Percentiles rank a stretch among this genome's conserved stretches.
Conservation (phyloP, 2,113 vertebrate genomes). For the Regulus satrapa region DNA sequence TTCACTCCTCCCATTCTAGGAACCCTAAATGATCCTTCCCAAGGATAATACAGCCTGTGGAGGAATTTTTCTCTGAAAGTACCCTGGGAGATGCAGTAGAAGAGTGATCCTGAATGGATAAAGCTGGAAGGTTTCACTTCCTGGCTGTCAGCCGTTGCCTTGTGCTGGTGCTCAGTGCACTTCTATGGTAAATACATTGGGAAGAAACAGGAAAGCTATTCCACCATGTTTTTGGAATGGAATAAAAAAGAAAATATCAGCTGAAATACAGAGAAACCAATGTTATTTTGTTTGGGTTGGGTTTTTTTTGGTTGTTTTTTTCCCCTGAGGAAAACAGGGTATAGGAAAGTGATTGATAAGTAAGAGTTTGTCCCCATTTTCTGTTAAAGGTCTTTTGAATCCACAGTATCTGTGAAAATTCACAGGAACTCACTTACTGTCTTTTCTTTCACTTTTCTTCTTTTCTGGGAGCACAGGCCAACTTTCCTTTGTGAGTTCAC, state of each 20-base stretch:
- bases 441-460: neutral
- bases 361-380: neutral
- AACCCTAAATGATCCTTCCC: neutral
- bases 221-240: neutral
- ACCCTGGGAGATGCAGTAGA: neutral
- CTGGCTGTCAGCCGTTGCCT: accelerated
- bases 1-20: neutral
- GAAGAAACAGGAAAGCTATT: neutral
- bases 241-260: neutral
- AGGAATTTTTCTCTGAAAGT: neutral
- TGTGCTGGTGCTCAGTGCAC: neutral
- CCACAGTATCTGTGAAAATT: neutral
- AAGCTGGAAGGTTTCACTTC: neutral
- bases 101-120: neutral
- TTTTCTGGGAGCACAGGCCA: neutral
- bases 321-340: neutral
- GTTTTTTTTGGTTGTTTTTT: neutral
- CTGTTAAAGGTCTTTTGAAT: neutral
- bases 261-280: neutral
- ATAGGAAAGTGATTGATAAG: neutral
- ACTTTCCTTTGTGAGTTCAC: neutral
- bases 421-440: neutral
- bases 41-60: neutral
- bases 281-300: no score
- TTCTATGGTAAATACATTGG: neutral